A percentile compares a stretch with the other conserved stretches of the same genome.
phyloP scores from a whole-genome alignment of 1,140 invertebrate species.

The Phocides pigmalion region DNA sequence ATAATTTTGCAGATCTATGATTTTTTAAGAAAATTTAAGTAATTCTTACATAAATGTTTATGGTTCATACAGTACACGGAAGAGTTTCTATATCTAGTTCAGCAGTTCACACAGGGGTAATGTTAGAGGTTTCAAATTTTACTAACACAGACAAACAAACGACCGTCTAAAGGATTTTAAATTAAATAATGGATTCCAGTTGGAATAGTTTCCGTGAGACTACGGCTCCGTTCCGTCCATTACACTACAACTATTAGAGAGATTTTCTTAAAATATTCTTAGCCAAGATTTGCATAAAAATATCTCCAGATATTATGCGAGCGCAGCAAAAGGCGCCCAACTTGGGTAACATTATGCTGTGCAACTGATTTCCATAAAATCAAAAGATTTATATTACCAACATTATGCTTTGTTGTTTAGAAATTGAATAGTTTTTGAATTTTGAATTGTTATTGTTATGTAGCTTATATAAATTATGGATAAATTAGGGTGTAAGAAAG shows the following conservation, averaged over 20 bases:
- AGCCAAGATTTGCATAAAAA: slow-evolving; percentile 14
- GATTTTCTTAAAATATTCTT: background rate
- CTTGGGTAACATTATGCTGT: slow-evolving; percentile 2
- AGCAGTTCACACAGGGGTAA: no score
- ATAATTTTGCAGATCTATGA: no score
- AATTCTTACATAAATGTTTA: no score
- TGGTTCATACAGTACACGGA: no score
- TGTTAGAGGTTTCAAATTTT: background rate
- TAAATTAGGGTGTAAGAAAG: no score
- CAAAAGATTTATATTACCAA: slow-evolving; percentile 13
- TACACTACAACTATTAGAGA: background rate
- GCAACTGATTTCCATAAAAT: slow-evolving; percentile 18
- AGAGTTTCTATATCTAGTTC: no score
- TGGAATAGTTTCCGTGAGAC: background rate
- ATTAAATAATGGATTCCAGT: background rate
- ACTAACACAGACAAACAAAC: background rate
- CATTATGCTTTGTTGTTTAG: background rate
- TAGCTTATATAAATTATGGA: no score
- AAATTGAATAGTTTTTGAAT: background rate
- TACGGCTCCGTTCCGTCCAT: background rate
- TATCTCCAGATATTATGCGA: background rate
- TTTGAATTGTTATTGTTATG: background rate
- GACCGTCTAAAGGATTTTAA: background rate
- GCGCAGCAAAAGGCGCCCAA: slow-evolving; percentile 2
- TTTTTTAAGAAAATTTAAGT: no score